Evolutionary conservation across 2,888 invertebrate species (phyloP).

Genomic region (Melinopterus prodromus): DNA sequence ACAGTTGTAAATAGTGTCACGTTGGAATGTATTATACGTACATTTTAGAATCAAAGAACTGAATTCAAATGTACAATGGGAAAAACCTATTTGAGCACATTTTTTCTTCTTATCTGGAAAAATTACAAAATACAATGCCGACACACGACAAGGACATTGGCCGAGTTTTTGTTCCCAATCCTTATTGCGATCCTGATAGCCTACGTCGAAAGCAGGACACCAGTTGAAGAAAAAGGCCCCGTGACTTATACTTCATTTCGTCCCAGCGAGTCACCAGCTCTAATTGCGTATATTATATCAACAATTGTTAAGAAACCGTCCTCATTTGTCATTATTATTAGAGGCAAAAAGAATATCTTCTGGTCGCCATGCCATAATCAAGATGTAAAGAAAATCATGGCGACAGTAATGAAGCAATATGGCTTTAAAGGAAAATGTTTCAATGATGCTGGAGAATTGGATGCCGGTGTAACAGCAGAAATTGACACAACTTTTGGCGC

Average conservation of each 20-base stretch:
- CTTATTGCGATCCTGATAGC: not conserved
- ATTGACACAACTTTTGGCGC: not conserved
- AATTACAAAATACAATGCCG: not conserved
- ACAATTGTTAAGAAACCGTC: not conserved
- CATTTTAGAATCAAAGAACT: too few species aligned
- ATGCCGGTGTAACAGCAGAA: not conserved
- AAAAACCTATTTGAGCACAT: not conserved
- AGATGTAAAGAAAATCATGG: not conserved
- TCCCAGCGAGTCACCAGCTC: not conserved
- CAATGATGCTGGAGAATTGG: not conserved
- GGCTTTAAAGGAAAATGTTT: slow-evolving; percentile 34
- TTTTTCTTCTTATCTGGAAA: slow-evolving; percentile 21
- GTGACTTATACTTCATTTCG: not conserved
- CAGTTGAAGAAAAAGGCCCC: not conserved
- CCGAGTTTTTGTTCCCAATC: not conserved
- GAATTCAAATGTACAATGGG: too few species aligned
- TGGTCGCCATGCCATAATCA: slow-evolving; percentile 26
- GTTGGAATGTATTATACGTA: too few species aligned
- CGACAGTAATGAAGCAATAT: not conserved
- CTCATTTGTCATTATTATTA: not conserved
- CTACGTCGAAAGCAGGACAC: not conserved
- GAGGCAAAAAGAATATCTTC: not conserved
- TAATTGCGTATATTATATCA: not conserved
- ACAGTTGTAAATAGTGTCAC: too few species aligned
- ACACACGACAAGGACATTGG: not conserved